Conservation (phyloP, 2,797 vertebrate genomes). For the Gorsachius magnificus region DNA sequence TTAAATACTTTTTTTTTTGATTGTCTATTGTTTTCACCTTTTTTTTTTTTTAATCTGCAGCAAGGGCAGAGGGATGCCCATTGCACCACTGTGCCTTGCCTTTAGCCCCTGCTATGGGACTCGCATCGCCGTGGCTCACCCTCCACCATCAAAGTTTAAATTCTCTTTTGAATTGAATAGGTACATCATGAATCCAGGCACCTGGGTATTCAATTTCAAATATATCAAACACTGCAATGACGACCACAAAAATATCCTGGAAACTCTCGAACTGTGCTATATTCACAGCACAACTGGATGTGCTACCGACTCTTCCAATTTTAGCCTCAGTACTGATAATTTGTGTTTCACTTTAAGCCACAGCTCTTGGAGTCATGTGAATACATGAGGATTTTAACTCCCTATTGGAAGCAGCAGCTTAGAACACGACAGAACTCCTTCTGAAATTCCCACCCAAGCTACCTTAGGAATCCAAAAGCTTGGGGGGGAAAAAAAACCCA, state of each 20-base stretch:
- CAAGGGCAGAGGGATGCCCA: not conserved
- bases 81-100: not conserved
- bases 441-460: not conserved
- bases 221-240: not conserved
- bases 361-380: not conserved
- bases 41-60: not conserved
- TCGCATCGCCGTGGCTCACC: rapidly evolving
- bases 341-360: not conserved
- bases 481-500: not conserved
- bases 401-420: not conserved
- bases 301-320: not conserved
- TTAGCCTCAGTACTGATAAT: not conserved
- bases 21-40: not conserved
- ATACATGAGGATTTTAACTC: not conserved
- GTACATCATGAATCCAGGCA: not conserved
- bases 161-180: not conserved
- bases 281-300: not conserved
- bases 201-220: not conserved
- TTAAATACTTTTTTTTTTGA: not conserved
- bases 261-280: not conserved
- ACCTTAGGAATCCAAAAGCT: not conserved
- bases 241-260: not conserved
- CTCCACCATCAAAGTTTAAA: not conserved
- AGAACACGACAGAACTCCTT: not conserved
- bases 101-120: not conserved